These are phyloP conservation scores for Bhutanitis thaidina DNA, from an alignment of 2,888 invertebrate species.

Conservation along the genomic window DNA sequence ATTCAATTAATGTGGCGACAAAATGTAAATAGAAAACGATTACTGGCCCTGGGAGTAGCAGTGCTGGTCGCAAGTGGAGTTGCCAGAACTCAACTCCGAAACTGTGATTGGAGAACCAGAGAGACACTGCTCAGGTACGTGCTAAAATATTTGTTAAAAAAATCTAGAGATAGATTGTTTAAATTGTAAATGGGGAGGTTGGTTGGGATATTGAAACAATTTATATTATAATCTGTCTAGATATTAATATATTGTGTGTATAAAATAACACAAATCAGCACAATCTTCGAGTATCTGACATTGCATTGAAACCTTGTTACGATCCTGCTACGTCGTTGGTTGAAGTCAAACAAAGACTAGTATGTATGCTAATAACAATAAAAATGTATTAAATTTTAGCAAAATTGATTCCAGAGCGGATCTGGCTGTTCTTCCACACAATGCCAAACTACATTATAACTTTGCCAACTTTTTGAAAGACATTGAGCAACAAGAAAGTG, in stretches of 20 bases:
- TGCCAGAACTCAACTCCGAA: constrained; percentile 84
- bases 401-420: constrained; percentile 83
- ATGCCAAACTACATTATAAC: constrained; percentile 95
- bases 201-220: too few species aligned
- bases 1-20: constrained; percentile 83
- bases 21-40: constrained; percentile 52
- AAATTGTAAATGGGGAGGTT: too few species aligned
- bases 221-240: too few species aligned
- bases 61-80: constrained; percentile 82
- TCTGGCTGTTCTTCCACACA: constrained; percentile 87
- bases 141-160: background rate
- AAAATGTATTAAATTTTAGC: too few species aligned
- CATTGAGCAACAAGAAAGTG: constrained; percentile 84
- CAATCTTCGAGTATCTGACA: too few species aligned
- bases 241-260: too few species aligned
- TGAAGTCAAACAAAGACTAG: too few species aligned
- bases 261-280: too few species aligned
- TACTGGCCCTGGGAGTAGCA: constrained; percentile 73
- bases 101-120: constrained; percentile 88
- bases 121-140: constrained; percentile 87
- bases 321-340: too few species aligned
- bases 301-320: too few species aligned
- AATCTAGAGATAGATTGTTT: too few species aligned
- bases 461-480: constrained; percentile 92
- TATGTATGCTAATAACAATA: too few species aligned